Evolutionary conservation across 2,888 invertebrate genomes (phyloP), one percentile per base, ranked within the genome.

Genomic region (Portevinia maculata): DNA sequence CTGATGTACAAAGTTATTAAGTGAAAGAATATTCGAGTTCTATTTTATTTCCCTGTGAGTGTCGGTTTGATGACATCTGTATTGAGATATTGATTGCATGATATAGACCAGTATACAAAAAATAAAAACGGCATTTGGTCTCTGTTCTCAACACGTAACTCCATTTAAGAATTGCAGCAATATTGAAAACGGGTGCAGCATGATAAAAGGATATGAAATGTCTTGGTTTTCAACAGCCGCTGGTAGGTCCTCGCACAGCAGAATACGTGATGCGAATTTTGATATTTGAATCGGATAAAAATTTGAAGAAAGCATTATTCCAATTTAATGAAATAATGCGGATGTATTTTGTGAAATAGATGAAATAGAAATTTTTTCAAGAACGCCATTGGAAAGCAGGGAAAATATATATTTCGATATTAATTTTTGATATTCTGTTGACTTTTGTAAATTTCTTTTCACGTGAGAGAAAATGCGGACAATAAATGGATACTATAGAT

Each of bases 201-300:
- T 17, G 19, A 44, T 11, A 59, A 44, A n/a, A 44, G 59, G 41
- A 59, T 44, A 44, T 30, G 28, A 59, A 41, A 44, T 59, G 41
- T 30, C 44, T 11, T 17, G 11, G 9, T 17, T 17, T 44, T 44
- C 44, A 39, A 8, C 15, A 17, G 17, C 9, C 19, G 19, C 4
- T 44, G 44, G 17, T 9, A 44, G 28, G 19, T 44, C 24, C 24
- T 24, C 32, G 24, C 24, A 32, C 8, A 15, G 39, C 6, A 39
- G 46, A 24, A 8, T 32, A 46, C 60, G 46, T 60, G 60, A 60
- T 34, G 17, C 9, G 46, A 60, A 60, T 60, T 46, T 15, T 46
- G 21, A 21, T 15, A 13, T 13, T 46, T 19, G 21, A 46, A 19
- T 21, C 44, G 44, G 9, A 19, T 46, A 8, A 6, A n/a, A n/a